Conservation (phyloP, 2,797 vertebrate genomes). For the Hapalemur alaotrensis region DNA sequence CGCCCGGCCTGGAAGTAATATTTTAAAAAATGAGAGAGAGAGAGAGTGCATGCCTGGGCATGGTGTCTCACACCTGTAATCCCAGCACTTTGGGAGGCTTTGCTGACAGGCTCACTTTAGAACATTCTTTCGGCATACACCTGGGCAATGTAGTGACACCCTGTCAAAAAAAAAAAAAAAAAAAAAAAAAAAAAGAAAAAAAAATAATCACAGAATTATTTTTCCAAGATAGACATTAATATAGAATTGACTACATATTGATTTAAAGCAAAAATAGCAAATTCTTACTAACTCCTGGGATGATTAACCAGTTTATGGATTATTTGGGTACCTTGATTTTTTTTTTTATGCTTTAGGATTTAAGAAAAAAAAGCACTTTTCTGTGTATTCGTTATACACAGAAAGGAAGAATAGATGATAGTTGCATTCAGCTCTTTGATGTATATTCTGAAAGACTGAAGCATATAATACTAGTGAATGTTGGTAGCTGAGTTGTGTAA, state of each 20-base stretch:
- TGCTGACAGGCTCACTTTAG: no score
- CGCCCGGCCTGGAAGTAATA: conserved; percentile 2
- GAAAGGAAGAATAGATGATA: neutral
- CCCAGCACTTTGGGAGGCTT: no score
- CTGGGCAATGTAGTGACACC: no score
- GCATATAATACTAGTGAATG: neutral
- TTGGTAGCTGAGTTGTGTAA: neutral
- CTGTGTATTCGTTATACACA: neutral
- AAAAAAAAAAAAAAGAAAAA: neutral
- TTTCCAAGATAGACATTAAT: conserved; percentile 3
- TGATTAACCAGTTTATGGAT: conserved; percentile 1
- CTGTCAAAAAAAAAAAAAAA: neutral
- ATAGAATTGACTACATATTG: neutral
- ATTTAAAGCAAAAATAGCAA: neutral
- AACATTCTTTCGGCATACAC: no score
- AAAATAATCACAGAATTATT: neutral
- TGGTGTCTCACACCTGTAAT: no score
- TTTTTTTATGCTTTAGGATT: neutral
- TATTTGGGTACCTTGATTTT: neutral
- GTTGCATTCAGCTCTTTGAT: neutral
- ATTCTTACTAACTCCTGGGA: neutral
- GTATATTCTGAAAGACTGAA: neutral
- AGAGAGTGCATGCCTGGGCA: no score
- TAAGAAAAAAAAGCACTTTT: neutral
- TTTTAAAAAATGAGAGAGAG: neutral